Base-by-base conservation (phyloP, 2,797 vertebrate genomes). In the Muscicapa comitata region DNA sequence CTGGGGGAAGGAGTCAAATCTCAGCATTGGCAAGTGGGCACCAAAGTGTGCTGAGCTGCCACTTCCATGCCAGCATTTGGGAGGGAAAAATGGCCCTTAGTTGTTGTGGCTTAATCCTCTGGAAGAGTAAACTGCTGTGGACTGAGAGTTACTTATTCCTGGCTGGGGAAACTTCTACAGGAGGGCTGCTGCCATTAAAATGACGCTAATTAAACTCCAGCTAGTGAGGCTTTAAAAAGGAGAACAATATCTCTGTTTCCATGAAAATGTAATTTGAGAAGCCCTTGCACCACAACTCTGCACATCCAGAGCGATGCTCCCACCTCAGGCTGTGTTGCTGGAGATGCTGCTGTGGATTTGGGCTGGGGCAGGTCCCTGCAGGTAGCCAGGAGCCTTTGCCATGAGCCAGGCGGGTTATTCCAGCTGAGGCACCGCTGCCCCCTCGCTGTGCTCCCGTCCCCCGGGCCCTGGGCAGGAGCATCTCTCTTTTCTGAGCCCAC, bases 1-100 rank as follows among this genome's bases (percentile, higher is more conserved):
- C 47, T 11, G 19, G 25, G 48, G 33, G n/a, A 84, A 77, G 25
- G 66, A 74, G 29, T n/a, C 61, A 48, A 17, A 74, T 17, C 66
- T 58, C 0, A 0, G 57, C 6, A 6, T 0, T 53, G 70, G 38
- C 15, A 58, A 51, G 50, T 0, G 1, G 12, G 25, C 45, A 50
- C 38, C 0, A 1, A 58, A 25, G 18, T 11, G 1, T 1, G 0
- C 50, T 10, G 81, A 28, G 67, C 54, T 72, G 45, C 63, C 67
- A n/a, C 3, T 1, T 40, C 51, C 1, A 2, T 4, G 17, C 24
- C 17, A 2, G 21, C 71, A 12, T 45, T 20, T 28, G 10, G 51
- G 59, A 54, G 51, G 20, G 23, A 66, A 73, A 83, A 73, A 58
- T 1, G 6, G 48, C 28, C 15, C 24, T 47, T 38, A 38, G 50